Evolutionary conservation across 30 jellyfish, hydroid and myxozoan species (phyloP).

Genomic region (Pseudorhiza aurosa): DNA sequence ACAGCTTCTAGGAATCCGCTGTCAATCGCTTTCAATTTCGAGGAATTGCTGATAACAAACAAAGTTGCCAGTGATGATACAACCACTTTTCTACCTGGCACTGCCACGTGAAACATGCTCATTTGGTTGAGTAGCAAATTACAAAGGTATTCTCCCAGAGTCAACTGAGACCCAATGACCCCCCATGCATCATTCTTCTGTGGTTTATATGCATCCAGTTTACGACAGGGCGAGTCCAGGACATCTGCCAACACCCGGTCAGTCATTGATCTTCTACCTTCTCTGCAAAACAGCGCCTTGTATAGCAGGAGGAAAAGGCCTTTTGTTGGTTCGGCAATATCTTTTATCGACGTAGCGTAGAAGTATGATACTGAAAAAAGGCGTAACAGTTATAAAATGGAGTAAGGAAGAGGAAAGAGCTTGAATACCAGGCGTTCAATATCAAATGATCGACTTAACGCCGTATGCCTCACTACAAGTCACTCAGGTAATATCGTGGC

Average conservation of each 20-base stretch:
- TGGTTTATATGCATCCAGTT: background rate
- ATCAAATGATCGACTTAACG: too few species aligned
- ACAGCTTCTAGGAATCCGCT: slow-evolving; percentile 72
- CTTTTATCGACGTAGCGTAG: background rate
- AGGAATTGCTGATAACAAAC: slow-evolving; percentile 42
- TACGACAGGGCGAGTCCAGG: slow-evolving; percentile 18
- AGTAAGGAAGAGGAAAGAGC: too few species aligned
- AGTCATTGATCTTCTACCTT: slow-evolving; percentile 7
- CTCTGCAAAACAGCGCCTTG: slow-evolving; percentile 30
- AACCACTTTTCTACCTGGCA: slow-evolving; percentile 24
- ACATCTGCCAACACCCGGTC: background rate
- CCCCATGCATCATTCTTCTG: background rate
- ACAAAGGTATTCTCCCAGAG: slow-evolving; percentile 33
- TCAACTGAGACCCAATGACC: background rate
- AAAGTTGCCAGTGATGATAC: slow-evolving; percentile 32
- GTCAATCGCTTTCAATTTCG: slow-evolving; percentile 53
- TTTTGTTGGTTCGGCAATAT: background rate
- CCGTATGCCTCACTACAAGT: too few species aligned
- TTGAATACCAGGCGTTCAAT: too few species aligned
- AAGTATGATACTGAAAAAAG: background rate
- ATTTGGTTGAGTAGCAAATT: background rate
- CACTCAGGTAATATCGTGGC: too few species aligned
- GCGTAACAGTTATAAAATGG: too few species aligned
- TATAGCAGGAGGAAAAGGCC: slow-evolving; percentile 19
- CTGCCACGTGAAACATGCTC: background rate